Evolutionary conservation across 2,888 invertebrate genomes (phyloP), one percentile per base, ranked within the genome.

Genomic region (Epinotia bilunana): DNA sequence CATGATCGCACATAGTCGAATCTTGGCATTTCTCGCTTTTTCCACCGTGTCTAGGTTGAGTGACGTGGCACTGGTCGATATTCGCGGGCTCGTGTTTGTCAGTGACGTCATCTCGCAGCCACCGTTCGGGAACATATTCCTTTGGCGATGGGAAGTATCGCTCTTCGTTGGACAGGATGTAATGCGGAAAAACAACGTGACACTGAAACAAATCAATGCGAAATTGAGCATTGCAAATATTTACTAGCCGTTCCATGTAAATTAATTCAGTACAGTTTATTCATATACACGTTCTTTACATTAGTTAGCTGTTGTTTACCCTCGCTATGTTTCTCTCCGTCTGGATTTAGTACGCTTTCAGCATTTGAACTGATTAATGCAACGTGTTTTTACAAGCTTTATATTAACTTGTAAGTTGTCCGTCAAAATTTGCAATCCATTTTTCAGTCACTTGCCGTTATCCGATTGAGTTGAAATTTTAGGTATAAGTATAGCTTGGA

Each of bases 121-220:
- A 98, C 79, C 98, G 93, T 86, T 97, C 97, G 0, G 98, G 97
- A 62, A 96, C 87, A 86, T 96, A 97, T 76, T 94, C 91, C 69
- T 95, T 91, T 7, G 97, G 97, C 68, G 96, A 95, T 2, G 95
- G 94, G 82, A 97, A 96, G 88, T 97, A 97, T 83, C 95, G 93
- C 75, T 95, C 95, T 81, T 95, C 95, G 86, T 97, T 96, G 72
- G 97, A 96, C 79, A 97, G 95, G 28, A 97, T 95, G 88, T 97
- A 95, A 88, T 97, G 97, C 72, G 97, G 97, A 83, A 97, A 96
- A 79, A 97, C 96, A 53, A 97, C 95, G 88, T 97, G 96, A 0
- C 97, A 96, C 97, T 97, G 92, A 61, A 95, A 91, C 57, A 23
- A 63, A 39, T 70, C 68, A 49, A 71, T 49, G 53, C 63, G 23